Evolutionary conservation across 2,888 invertebrate genomes (phyloP).

Genomic region (Imbricaverruca yamaguchii): DNA sequence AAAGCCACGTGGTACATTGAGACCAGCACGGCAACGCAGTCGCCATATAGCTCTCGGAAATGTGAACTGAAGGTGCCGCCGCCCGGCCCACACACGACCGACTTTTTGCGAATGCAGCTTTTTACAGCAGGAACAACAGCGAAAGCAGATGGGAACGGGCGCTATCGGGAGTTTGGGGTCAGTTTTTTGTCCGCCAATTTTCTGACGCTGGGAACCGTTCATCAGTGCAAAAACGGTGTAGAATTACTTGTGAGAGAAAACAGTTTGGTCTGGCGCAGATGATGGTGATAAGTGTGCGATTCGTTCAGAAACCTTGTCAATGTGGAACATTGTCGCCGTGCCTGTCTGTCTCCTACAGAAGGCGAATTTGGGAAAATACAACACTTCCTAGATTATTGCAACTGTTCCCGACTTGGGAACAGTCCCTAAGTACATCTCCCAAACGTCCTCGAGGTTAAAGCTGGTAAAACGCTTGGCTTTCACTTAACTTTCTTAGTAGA

Average conservation of each 20-base stretch:
- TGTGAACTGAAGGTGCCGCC: neutral
- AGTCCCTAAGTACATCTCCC: too few species aligned
- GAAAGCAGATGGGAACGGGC: slow-evolving; percentile 17
- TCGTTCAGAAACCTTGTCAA: neutral
- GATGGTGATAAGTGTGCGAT: neutral
- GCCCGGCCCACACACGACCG: neutral
- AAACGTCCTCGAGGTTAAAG: too few species aligned
- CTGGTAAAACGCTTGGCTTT: too few species aligned
- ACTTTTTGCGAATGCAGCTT: neutral
- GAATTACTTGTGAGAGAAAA: neutral
- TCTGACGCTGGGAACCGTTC: neutral
- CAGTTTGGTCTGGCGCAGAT: neutral
- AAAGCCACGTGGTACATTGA: too few species aligned
- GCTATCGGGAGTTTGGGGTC: slow-evolving; percentile 18
- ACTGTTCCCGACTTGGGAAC: too few species aligned
- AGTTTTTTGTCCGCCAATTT: neutral
- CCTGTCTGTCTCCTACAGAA: too few species aligned
- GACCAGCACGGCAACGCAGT: too few species aligned
- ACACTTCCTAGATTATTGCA: too few species aligned
- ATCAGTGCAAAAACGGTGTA: neutral
- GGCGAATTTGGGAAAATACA: too few species aligned
- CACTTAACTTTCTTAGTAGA: too few species aligned
- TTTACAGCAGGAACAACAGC: neutral
- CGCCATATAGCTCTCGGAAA: too few species aligned
- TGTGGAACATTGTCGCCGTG: too few species aligned